Base-by-base conservation (phyloP, 2,113 vertebrate genomes). In the Prunella fulvescens region DNA sequence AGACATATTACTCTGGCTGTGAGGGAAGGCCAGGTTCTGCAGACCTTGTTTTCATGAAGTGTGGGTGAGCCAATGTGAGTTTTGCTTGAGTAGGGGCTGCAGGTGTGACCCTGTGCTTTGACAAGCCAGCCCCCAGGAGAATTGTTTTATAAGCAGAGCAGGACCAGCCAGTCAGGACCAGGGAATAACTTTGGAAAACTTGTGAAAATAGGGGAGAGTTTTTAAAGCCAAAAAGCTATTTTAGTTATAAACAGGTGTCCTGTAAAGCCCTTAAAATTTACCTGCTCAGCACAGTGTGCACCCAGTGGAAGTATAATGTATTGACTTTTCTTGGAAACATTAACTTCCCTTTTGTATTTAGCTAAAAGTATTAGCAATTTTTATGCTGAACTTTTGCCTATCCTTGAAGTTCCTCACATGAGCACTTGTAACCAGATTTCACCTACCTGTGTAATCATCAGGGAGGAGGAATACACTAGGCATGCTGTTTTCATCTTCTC, bases 1-100 rank as follows among this genome's bases (percentile, higher is more conserved):
- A 79, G 40, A 26, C 0, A 0, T 7, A 5, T 79, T 3, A 0
- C 37, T 51, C 44, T 45, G 65, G 24, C 69, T 87, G 33, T 33
- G 62, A 60, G 44, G 51, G 12, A 35, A 81, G 23, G 69, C 15
- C 65, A 33, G 35, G 22, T 51, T 86, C 82, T 80, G 50, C 37
- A 82, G 58, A 10, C 35, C 26, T 54, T 15, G 24, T 26, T 87
- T 44, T 84, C 65, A 0, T 37, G 25, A 20, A 25, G 42, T 33
- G 40, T 33, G 31, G 2, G 5, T 51, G 42, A 61, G 18, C 28
- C 45, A 24, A 19, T 39, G 7, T 5, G 33, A 62, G 23, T 45
- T 90, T 58, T 74, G 7, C 73, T 37, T 44, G n/a, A 72, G 51
- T 10, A 37, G 48, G 28, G n/a, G 60, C 54, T 77, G 39, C 31